These are phyloP conservation scores for Upupa epops DNA, from an alignment of 2,113 vertebrate species.

Conservation along the genomic window DNA sequence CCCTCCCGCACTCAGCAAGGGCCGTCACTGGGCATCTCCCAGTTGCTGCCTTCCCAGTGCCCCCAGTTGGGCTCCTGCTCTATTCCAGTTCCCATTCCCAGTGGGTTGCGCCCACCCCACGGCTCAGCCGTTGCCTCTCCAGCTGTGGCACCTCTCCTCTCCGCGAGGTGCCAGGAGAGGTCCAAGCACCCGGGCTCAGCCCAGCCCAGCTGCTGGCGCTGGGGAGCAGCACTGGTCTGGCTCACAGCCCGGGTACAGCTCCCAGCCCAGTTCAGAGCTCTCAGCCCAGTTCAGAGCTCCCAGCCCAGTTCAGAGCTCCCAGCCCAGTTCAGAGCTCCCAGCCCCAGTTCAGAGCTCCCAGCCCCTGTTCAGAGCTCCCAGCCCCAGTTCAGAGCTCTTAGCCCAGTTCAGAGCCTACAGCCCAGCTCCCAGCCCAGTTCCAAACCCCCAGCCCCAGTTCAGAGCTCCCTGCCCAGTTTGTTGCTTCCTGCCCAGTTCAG, in stretches of 20 bases:
- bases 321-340: no score
- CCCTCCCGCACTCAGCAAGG: background rate
- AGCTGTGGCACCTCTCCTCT: constrained; percentile 30
- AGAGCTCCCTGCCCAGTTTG: no score
- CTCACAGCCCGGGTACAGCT: background rate
- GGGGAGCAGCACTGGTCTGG: background rate
- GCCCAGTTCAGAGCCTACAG: background rate
- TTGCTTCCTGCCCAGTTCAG: no score
- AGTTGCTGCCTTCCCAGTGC: background rate
- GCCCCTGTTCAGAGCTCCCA: background rate
- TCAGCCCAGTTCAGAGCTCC: no score
- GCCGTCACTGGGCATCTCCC: accelerated
- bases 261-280: no score
- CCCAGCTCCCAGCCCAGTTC: background rate
- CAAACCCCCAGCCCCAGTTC: background rate
- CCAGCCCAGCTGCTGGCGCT: background rate
- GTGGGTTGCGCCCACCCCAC: no score
- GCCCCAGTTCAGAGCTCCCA: no score
- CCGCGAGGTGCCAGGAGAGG: constrained; percentile 67
- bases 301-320: no score
- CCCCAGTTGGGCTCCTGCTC: background rate
- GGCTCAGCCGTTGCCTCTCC: background rate
- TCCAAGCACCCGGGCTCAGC: background rate
- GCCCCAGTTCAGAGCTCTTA: background rate
- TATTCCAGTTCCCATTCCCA: no score